Conservation (phyloP, 2,888 invertebrate species). For the Cremastinae sp. region DNA sequence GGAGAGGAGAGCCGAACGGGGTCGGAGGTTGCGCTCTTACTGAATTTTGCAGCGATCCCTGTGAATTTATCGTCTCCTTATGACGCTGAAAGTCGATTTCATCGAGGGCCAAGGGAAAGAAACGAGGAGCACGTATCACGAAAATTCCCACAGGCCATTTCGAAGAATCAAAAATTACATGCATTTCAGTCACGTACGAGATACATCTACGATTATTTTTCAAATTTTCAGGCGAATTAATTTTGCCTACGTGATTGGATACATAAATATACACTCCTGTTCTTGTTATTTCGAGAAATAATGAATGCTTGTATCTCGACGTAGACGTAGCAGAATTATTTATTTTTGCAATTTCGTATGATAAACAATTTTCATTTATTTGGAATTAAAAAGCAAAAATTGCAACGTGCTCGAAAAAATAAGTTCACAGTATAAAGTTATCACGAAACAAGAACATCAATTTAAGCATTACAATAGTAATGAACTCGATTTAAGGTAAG, state of each 20-base stretch:
- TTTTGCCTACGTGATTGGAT: too few species aligned
- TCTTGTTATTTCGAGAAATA: too few species aligned
- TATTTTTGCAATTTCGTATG: too few species aligned
- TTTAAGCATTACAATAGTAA: slow-evolving; percentile 49
- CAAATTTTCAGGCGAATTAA: slow-evolving; percentile 1
- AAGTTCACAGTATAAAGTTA: too few species aligned
- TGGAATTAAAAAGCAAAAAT: too few species aligned
- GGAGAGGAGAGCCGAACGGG: slow-evolving; percentile 6
- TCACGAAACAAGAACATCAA: slow-evolving; percentile 13
- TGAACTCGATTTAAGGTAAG: slow-evolving; percentile 33
- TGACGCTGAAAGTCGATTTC: slow-evolving; percentile 53
- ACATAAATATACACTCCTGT: too few species aligned
- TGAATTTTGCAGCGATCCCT: slow-evolving; percentile 70
- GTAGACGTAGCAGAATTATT: too few species aligned
- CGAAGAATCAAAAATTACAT: background rate
- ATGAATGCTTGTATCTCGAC: too few species aligned
- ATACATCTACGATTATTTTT: slow-evolving; percentile 23
- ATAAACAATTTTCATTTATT: background rate
- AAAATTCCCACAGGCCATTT: slow-evolving; percentile 16
- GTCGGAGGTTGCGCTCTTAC: slow-evolving; percentile 59
- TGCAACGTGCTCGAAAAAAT: too few species aligned
- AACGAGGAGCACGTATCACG: background rate
- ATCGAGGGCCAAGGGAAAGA: slow-evolving; percentile 18
- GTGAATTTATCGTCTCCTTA: slow-evolving; percentile 61
- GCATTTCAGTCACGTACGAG: slow-evolving; percentile 24